phyloP scores from a whole-genome alignment of 2,888 invertebrate genomes.

The Stramonita haemastoma region DNA sequence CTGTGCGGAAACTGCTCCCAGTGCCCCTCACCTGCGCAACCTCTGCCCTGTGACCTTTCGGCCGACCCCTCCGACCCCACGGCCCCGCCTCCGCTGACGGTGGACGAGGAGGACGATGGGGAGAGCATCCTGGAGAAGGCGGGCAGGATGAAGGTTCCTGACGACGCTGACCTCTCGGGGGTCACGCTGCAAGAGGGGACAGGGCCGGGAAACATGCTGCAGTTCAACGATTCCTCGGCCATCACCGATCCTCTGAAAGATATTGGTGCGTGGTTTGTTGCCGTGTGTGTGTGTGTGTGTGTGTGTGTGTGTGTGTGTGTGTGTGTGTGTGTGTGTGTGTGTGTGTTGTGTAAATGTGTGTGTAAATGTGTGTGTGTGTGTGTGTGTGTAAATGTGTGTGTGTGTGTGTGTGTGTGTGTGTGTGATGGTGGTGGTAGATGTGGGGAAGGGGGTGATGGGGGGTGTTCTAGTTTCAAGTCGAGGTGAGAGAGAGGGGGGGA shows the following conservation, averaged over 20 bases:
- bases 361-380: not conserved
- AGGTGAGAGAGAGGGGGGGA: no score
- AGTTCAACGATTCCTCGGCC: constrained; percentile 51
- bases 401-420: not conserved
- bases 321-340: not conserved
- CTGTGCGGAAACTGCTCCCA: constrained; percentile 48
- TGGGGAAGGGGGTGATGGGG: no score
- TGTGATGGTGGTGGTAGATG: not conserved
- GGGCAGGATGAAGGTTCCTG: not conserved
- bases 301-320: not conserved
- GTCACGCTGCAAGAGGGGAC: constrained; percentile 29
- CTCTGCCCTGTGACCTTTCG: constrained; percentile 30
- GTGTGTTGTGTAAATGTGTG: not conserved
- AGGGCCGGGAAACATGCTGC: constrained; percentile 51
- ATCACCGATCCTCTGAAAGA: constrained; percentile 25
- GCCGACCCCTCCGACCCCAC: not conserved
- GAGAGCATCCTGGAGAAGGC: constrained; percentile 22
- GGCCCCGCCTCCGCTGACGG: not conserved
- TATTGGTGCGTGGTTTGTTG: not conserved
- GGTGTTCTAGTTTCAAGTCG: no score
- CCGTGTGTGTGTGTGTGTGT: not conserved
- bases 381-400: not conserved
- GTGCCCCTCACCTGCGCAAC: constrained; percentile 28
- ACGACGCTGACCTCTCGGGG: not conserved
- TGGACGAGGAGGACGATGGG: not conserved